phyloP scores from a whole-genome alignment of 2,888 invertebrate species.

The Anagyrus pseudococci region DNA sequence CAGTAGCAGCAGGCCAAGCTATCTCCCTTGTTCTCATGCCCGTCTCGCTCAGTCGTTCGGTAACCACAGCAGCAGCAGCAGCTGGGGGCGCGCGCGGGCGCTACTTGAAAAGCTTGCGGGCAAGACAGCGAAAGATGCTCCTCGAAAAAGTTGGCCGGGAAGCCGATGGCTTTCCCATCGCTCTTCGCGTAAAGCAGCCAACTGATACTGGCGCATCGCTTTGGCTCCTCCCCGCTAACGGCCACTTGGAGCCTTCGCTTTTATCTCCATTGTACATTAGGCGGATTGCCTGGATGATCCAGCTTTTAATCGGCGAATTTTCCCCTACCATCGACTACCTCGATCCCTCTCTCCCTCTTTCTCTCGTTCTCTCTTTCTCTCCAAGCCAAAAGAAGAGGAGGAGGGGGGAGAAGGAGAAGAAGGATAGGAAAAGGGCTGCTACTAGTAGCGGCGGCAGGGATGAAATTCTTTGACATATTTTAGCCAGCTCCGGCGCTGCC shows the following conservation, averaged over 20 bases:
- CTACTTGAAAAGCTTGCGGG: slow-evolving; percentile 1
- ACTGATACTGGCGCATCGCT: background rate
- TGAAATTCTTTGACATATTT: slow-evolving; percentile 24
- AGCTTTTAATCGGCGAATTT: slow-evolving; percentile 33
- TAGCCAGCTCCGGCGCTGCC: background rate
- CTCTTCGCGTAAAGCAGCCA: too few species aligned
- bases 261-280: slow-evolving; percentile 35
- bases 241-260: slow-evolving; percentile 12
- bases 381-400: too few species aligned
- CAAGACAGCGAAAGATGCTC: slow-evolving; percentile 7
- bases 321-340: slow-evolving; percentile 14
- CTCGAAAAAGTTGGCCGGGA: slow-evolving; percentile 16
- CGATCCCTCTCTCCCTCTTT: too few species aligned
- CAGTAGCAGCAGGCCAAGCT: too few species aligned
- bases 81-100: too few species aligned
- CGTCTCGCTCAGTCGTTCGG: too few species aligned
- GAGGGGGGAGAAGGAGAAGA: too few species aligned
- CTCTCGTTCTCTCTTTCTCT: too few species aligned
- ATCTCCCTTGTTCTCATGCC: too few species aligned
- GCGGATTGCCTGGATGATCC: slow-evolving; percentile 34
- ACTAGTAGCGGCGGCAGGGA: too few species aligned
- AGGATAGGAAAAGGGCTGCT: too few species aligned
- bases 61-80: too few species aligned
- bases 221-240: background rate
- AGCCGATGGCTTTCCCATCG: slow-evolving; percentile 40